Evolutionary conservation across 2,797 vertebrate species (phyloP).

Genomic region (Prionace glauca): DNA sequence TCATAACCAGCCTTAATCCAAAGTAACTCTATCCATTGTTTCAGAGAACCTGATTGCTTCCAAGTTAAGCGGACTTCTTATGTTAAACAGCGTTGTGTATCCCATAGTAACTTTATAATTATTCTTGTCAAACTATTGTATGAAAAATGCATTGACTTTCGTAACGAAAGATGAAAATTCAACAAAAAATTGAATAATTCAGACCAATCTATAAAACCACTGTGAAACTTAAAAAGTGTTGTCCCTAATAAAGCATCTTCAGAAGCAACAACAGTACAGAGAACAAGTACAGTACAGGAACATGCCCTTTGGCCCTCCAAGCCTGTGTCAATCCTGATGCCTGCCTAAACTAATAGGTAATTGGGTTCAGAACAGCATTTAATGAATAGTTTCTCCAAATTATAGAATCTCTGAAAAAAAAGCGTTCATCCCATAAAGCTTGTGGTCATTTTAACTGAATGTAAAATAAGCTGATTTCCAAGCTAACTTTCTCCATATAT

Average conservation of each 20-base stretch:
- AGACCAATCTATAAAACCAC: neutral
- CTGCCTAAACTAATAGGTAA: no score
- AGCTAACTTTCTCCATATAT: neutral
- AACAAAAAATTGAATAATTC: neutral
- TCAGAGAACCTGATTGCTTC: neutral
- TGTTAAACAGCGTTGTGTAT: neutral
- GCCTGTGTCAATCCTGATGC: no score
- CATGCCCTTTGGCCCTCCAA: no score
- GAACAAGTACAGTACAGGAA: no score
- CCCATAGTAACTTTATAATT: neutral
- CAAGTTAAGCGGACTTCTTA: neutral
- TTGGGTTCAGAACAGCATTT: neutral
- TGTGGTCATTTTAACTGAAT: neutral
- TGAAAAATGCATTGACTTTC: neutral
- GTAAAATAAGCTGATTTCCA: neutral
- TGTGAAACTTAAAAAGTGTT: neutral
- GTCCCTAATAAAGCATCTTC: neutral
- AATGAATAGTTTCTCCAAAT: neutral
- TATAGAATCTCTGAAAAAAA: neutral
- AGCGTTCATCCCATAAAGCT: neutral
- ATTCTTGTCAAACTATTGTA: neutral
- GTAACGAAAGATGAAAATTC: neutral
- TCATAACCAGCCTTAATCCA: neutral
- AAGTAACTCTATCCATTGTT: neutral
- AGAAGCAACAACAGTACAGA: neutral